Evolutionary conservation across 2,888 invertebrate species (phyloP), one percentile per base, ranked within the genome.

Genomic region (Tipula lateralis): DNA sequence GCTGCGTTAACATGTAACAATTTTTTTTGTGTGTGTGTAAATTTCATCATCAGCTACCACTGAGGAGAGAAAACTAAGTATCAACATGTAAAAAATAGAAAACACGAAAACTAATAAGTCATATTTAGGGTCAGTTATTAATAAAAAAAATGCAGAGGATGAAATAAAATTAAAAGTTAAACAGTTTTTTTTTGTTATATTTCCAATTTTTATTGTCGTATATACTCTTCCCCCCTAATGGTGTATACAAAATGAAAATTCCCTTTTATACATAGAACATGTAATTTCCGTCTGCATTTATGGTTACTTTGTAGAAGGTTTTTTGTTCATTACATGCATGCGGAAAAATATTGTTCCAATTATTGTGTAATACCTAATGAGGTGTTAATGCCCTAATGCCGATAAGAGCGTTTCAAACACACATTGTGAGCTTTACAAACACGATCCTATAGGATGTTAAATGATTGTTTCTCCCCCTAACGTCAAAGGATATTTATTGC

Each of bases 121-220:
- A 66, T 66, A 66, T 66, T 66, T 66, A 66, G 66, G 66, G 66
- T 66, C 66, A 66, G 66, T 66, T 66, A 66, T 66, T 66, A 66
- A 66, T 66, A 66, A 24, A 24, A 66, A 66, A 66, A 44, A 44
- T 44, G 1, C 16, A n/a, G 44, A 50, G 44, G 44, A 50, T 50
- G 44, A 50, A 50, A 50, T 50, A 50, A 50, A 50, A 50, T 50
- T 50, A 50, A 50, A 50, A 50, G 44, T 50, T 50, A 50, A 50
- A 50, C 44, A 66, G 66, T 66, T 66, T 66, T 39, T 32, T 32
- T 44, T 66, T 66, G 66, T 66, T 16, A 50, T 50, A 36, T 16
- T 50, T 50, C 44, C 44, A 50, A 50, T 50, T 50, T 50, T 50
- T 50, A n/a, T 50, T 16, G 44, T 7, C 44, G 24, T 1, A 19